A percentile compares a stretch with the other conserved stretches of the same genome.
Evolutionary conservation across 2,113 vertebrate genomes (phyloP).

Genomic region (Halcyon malimbica): DNA sequence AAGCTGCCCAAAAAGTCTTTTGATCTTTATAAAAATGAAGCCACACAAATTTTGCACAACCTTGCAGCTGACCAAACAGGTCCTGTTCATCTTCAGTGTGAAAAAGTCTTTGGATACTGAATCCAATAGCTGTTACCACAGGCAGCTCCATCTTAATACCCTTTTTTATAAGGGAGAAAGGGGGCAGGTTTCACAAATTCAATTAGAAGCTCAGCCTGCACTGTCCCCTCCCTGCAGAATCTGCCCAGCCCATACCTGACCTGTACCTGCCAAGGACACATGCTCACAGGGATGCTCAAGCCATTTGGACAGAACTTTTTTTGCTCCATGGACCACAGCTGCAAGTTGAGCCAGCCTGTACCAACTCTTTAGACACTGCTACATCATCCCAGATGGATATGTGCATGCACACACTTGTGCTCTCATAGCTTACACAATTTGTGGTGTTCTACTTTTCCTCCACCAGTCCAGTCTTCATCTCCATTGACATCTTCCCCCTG

Average conservation of each 20-base stretch:
- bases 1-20: not conserved
- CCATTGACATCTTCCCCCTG: not conserved
- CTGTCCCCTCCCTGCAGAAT: not conserved
- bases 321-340: not conserved
- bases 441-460: not conserved
- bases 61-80: not conserved
- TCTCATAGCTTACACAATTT: not conserved
- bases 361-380: not conserved
- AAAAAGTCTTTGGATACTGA: not conserved
- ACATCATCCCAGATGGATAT: not conserved
- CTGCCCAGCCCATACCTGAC: not conserved
- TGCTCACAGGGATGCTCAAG: not conserved
- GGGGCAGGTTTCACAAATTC: not conserved
- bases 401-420: not conserved
- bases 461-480: not conserved
- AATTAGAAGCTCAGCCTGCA: not conserved
- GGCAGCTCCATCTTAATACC: not conserved
- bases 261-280: not conserved
- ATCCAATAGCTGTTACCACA: not conserved
- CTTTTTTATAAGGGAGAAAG: fast-evolving
- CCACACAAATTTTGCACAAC: not conserved
- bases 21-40: not conserved
- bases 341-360: not conserved
- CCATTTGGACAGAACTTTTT: not conserved
- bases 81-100: not conserved